phyloP scores from a whole-genome alignment of 2,797 vertebrate species.

The Lacerta viridis region DNA sequence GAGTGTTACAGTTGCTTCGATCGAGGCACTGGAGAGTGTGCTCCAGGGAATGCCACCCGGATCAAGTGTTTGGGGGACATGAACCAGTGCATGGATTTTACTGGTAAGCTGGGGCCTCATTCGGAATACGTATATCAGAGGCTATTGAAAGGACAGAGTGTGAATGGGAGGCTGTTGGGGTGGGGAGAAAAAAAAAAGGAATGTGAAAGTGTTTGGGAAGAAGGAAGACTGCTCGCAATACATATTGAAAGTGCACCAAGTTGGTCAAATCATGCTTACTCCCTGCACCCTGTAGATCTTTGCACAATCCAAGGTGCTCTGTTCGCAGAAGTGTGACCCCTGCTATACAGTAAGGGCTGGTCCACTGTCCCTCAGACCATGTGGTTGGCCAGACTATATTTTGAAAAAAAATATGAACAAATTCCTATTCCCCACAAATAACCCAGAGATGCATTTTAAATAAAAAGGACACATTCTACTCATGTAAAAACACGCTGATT shows the following conservation, averaged over 20 bases:
- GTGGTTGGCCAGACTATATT: no score
- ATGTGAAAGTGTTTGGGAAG: not conserved
- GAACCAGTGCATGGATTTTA: slow-evolving; percentile 59
- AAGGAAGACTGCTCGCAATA: not conserved
- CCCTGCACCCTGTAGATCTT: no score
- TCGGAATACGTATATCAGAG: not conserved
- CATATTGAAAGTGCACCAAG: not conserved
- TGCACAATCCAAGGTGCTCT: not conserved
- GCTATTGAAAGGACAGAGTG: not conserved
- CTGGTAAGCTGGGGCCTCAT: slow-evolving; percentile 29
- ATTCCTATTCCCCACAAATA: no score
- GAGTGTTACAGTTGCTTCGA: slow-evolving; percentile 55
- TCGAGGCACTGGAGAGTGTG: slow-evolving; percentile 26
- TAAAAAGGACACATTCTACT: no score
- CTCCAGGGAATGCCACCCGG: slow-evolving; percentile 4
- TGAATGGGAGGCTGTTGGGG: not conserved
- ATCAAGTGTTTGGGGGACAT: slow-evolving; percentile 57
- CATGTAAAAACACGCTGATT: no score
- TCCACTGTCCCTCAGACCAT: no score
- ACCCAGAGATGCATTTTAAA: no score
- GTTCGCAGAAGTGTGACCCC: not conserved
- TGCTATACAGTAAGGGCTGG: not conserved
- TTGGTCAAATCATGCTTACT: not conserved
- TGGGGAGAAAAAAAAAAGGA: not conserved
- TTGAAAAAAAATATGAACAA: no score